Evolutionary conservation across 2,888 invertebrate species (phyloP).

Genomic region (Campoplex capitator): DNA sequence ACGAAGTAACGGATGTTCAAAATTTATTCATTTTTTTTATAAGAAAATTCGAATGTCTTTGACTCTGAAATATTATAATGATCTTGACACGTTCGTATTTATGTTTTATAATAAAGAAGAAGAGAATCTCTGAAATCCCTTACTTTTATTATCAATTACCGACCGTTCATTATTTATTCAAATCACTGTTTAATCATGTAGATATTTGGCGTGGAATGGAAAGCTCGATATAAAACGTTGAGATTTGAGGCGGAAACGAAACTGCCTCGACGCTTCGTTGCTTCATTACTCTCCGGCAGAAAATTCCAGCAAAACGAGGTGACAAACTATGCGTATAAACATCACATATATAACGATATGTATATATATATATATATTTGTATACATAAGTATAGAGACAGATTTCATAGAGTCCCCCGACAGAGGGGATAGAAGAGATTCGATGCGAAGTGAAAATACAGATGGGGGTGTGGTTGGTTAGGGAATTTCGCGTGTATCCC

Average conservation of each 20-base stretch:
- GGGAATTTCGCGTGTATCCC: slow-evolving; percentile 16
- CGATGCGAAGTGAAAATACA: slow-evolving; percentile 32
- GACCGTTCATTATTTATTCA: neutral
- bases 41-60: neutral
- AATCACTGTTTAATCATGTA: neutral
- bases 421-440: slow-evolving; percentile 14
- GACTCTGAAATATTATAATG: neutral
- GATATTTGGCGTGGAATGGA: neutral
- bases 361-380: no score
- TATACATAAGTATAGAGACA: neutral
- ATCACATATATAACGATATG: neutral
- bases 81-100: neutral
- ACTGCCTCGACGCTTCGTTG: slow-evolving; percentile 37
- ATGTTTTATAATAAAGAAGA: neutral
- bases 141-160: neutral
- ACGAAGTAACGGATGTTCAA: neutral
- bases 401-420: slow-evolving; percentile 12
- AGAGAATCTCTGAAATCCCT: neutral
- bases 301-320: slow-evolving; percentile 33
- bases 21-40: neutral
- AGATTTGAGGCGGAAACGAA: slow-evolving; percentile 46
- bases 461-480: slow-evolving; percentile 24
- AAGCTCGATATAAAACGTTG: slow-evolving; percentile 25
- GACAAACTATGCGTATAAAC: slow-evolving; percentile 19
- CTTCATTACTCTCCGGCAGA: slow-evolving; percentile 61